Percentiles rank a stretch among this genome's conserved stretches.
phyloP scores from a whole-genome alignment of 2,797 vertebrate species.

The Schizothorax lantsangensis region DNA sequence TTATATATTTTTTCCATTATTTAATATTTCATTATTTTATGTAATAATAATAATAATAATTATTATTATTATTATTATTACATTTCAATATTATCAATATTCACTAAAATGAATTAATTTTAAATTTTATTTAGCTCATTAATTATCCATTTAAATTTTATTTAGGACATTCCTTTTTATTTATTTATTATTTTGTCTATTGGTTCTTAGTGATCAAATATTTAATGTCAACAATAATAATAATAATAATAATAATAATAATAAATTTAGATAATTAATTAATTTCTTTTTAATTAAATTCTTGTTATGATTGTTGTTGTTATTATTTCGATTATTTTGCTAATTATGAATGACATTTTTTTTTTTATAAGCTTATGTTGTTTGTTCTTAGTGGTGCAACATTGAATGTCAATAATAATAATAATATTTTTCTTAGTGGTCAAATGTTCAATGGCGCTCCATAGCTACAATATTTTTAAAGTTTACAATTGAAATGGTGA shows the following conservation, averaged over 20 bases:
- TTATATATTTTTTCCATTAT: background rate
- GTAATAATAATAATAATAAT: too few relatives aligned
- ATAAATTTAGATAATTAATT: background rate
- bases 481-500: background rate
- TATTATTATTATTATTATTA: too few relatives aligned
- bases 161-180: background rate
- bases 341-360: background rate
- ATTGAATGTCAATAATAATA: too few relatives aligned
- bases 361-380: background rate
- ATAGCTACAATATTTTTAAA: background rate
- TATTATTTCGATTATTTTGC: background rate
- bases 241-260: too few relatives aligned
- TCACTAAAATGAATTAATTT: background rate
- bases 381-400: background rate
- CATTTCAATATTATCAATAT: background rate
- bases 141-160: background rate
- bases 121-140: background rate
- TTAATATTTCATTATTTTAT: too few relatives aligned
- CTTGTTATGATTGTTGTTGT: too few relatives aligned
- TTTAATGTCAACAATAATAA: background rate
- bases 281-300: background rate
- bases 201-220: background rate
- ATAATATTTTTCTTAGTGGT: too few relatives aligned
- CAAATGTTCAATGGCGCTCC: background rate
- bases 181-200: background rate